A percentile compares a stretch with the other conserved stretches of the same genome.
These are phyloP conservation scores for Cyprinodon tularosa DNA, from an alignment of 2,113 vertebrate species.

Conservation along the genomic window DNA sequence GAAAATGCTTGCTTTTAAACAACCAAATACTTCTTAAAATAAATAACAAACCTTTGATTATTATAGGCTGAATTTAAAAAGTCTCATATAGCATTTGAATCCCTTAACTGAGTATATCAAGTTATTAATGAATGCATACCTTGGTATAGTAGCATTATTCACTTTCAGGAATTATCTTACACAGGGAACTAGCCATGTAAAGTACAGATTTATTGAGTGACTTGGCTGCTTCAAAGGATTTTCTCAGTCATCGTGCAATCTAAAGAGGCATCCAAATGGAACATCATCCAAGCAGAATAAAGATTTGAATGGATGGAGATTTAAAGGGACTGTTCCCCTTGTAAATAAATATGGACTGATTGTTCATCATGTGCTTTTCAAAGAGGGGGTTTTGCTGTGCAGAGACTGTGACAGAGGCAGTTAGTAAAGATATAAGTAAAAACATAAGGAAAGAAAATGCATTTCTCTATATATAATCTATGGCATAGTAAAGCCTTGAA, in stretches of 20 bases:
- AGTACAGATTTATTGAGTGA: slow-evolving; percentile 30
- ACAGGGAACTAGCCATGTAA: slow-evolving; percentile 2
- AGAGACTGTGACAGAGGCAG: neutral
- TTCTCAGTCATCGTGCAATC: slow-evolving; percentile 21
- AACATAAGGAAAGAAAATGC: neutral
- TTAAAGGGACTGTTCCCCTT: neutral
- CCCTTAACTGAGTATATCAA: slow-evolving; percentile 1
- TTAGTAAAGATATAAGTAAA: neutral
- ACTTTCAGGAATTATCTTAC: slow-evolving; percentile 19
- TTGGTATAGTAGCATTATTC: slow-evolving; percentile 19
- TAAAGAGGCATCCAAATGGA: slow-evolving; percentile 33
- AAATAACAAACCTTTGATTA: slow-evolving; percentile 18
- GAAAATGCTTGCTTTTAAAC: slow-evolving; percentile 2
- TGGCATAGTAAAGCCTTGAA: neutral
- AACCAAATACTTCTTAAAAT: neutral
- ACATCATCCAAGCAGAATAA: slow-evolving; percentile 36
- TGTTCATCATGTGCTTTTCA: slow-evolving; percentile 18
- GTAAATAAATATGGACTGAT: slow-evolving; percentile 41
- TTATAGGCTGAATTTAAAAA: slow-evolving; percentile 13
- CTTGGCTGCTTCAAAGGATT: slow-evolving; percentile 36
- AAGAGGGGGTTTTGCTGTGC: slow-evolving; percentile 4
- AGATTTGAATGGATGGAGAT: neutral
- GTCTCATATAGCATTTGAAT: slow-evolving; percentile 20
- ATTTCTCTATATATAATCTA: neutral
- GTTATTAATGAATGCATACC: slow-evolving; percentile 44